Conservation (phyloP, 2,797 vertebrate genomes). For the Enteromius unitaeniatus region DNA sequence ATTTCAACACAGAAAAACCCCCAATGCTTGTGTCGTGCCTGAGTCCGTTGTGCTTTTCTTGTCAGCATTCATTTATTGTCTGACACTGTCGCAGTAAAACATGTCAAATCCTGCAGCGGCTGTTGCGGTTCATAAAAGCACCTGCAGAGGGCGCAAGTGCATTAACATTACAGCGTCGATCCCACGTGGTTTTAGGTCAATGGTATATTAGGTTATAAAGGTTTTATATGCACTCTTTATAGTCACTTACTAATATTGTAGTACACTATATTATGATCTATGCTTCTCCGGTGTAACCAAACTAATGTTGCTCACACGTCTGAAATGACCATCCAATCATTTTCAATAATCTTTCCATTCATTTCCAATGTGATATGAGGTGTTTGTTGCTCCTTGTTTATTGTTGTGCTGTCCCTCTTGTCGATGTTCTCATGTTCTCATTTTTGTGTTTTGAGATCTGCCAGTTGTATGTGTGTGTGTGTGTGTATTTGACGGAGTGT, state of each 20-base stretch:
- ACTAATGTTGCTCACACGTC: slow-evolving; percentile 23
- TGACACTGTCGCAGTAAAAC: neutral
- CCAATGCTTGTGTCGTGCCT: neutral
- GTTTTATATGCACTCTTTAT: neutral
- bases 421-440: slow-evolving; percentile 1
- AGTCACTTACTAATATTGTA: neutral
- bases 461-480: slow-evolving; percentile 5
- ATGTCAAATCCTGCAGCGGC: neutral
- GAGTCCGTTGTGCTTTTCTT: neutral
- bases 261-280: neutral
- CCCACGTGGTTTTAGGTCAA: neutral
- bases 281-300: neutral
- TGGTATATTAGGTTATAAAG: neutral
- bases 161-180: neutral
- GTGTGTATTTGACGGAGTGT: slow-evolving; percentile 22
- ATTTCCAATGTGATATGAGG: slow-evolving; percentile 18
- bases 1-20: neutral
- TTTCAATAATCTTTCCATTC: slow-evolving; percentile 10
- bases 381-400: slow-evolving; percentile 15
- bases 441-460: neutral
- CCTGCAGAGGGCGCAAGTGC: slow-evolving; percentile 34
- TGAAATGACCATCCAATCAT: slow-evolving; percentile 33
- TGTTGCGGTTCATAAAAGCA: slow-evolving; percentile 6
- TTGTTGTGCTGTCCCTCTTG: slow-evolving; percentile 2
- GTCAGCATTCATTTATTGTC: slow-evolving; percentile 16